phyloP scores from a whole-genome alignment of 2,797 vertebrate genomes.

The Nyctibius grandis region DNA sequence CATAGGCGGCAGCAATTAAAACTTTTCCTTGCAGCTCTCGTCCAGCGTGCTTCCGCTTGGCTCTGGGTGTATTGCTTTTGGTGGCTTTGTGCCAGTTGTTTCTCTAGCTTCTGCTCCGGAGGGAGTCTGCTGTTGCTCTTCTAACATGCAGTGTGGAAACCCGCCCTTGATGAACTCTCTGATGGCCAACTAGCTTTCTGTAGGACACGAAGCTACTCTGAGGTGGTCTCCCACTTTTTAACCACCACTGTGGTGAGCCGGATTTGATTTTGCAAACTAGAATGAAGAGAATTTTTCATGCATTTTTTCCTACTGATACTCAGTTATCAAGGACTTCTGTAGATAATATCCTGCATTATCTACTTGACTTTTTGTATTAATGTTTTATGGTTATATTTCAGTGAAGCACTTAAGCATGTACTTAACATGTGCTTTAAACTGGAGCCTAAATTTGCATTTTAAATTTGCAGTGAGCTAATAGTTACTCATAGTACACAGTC shows the following conservation, averaged over 20 bases:
- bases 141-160: neutral
- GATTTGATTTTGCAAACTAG: neutral
- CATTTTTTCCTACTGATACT: neutral
- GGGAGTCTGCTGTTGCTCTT: neutral
- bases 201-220: neutral
- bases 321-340: conserved; percentile 6
- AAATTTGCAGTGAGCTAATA: conserved; percentile 38
- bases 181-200: neutral
- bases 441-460: conserved; percentile 38
- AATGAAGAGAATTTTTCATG: neutral
- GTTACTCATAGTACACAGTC: conserved; percentile 25
- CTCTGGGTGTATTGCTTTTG: neutral
- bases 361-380: conserved; percentile 33
- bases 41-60: neutral
- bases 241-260: neutral
- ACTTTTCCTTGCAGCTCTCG: neutral
- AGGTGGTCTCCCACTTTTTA: neutral
- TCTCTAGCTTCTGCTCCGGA: neutral
- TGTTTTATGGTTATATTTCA: conserved; percentile 32
- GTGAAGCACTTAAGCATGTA: conserved; percentile 51
- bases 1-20: neutral
- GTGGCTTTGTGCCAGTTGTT: neutral
- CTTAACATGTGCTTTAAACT: conserved; percentile 53
- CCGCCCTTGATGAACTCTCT: neutral
- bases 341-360: conserved; percentile 15